These are phyloP conservation scores for Ceratina japonica DNA, from an alignment of 1,140 invertebrate species.

Conservation along the genomic window DNA sequence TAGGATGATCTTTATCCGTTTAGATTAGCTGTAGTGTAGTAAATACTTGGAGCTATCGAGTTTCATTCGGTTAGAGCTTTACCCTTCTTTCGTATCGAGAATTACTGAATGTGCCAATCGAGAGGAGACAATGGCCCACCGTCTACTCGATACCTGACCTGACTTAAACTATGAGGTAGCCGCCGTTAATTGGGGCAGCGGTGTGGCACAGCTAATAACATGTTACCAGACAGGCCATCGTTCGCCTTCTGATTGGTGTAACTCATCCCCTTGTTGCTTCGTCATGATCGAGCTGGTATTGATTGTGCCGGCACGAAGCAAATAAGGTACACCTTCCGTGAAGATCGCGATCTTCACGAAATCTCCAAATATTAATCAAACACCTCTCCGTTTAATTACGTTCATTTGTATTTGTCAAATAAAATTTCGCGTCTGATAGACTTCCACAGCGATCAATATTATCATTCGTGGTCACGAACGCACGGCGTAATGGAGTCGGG, in stretches of 20 bases:
- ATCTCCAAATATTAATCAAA: no score
- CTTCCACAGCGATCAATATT: not conserved
- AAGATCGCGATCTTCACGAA: no score
- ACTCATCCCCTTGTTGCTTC: conserved; percentile 53
- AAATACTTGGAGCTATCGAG: not conserved
- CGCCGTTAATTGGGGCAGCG: conserved; percentile 66
- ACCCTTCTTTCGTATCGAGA: conserved; percentile 19
- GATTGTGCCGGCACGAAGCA: conserved; percentile 7
- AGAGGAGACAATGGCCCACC: conserved; percentile 23
- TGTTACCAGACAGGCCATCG: conserved; percentile 57
- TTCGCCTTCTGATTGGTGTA: conserved; percentile 52
- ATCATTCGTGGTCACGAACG: not conserved
- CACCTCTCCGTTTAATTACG: no score
- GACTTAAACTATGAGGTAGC: conserved; percentile 59
- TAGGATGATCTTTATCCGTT: conserved; percentile 22
- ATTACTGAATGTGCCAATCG: conserved; percentile 34
- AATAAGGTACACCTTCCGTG: conserved; percentile 3
- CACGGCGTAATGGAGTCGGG: not conserved
- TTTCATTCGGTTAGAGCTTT: conserved; percentile 5
- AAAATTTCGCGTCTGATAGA: no score
- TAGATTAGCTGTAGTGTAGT: not conserved
- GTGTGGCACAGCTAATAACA: conserved; percentile 67
- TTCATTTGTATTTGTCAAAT: no score
- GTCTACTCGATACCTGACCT: conserved; percentile 47
- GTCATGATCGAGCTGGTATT: conserved; percentile 37